Evolutionary conservation across 2,888 invertebrate genomes (phyloP).

Genomic region (Eupelmus urozonus): DNA sequence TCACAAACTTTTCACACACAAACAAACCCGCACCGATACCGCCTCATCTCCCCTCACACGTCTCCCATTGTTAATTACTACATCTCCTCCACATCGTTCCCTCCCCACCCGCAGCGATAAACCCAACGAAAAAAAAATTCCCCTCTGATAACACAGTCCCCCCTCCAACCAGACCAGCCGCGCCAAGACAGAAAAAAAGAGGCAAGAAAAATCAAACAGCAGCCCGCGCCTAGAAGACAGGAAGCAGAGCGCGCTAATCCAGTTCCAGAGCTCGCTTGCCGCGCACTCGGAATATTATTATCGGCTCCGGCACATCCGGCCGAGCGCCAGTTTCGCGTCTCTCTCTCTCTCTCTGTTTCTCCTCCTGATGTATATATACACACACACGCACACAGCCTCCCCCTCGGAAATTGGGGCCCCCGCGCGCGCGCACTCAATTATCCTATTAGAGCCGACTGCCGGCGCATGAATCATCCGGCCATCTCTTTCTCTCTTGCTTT

Average conservation of each 20-base stretch:
- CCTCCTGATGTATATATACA: not conserved
- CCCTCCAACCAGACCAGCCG: not conserved
- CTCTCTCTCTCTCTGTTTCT: not conserved
- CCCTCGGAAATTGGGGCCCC: constrained; percentile 41
- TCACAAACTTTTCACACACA: no score
- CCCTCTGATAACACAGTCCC: not conserved
- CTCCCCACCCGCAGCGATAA: not conserved
- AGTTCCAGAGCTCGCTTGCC: not conserved
- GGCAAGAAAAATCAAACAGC: not conserved
- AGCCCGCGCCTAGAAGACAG: not conserved
- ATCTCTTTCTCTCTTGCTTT: not conserved
- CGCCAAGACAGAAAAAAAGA: not conserved
- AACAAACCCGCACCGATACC: no score
- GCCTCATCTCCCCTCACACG: no score
- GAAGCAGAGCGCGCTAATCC: not conserved
- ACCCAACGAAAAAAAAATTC: not conserved
- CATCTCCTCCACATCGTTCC: not conserved
- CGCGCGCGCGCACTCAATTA: constrained; percentile 39
- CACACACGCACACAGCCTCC: constrained; percentile 24
- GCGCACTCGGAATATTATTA: not conserved
- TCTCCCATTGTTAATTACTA: no score
- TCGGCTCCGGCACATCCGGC: not conserved
- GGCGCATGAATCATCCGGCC: constrained; percentile 14
- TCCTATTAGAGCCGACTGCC: constrained; percentile 28
- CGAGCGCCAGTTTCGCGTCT: not conserved